A percentile compares a stretch with the other conserved stretches of the same genome.
Evolutionary conservation across 2,888 invertebrate species (phyloP).

Genomic region (Drosophila fulvimacula): DNA sequence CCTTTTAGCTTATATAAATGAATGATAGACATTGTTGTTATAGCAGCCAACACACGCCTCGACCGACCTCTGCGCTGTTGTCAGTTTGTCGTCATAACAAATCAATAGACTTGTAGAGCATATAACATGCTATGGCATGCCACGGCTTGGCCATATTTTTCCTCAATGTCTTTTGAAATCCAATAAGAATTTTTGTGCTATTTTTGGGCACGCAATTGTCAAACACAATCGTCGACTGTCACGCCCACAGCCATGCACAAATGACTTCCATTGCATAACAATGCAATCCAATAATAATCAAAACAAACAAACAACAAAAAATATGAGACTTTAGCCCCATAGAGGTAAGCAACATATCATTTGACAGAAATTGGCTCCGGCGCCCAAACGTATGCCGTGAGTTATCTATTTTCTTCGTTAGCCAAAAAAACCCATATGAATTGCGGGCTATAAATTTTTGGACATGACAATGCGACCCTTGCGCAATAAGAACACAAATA

Average conservation of each 20-base stretch:
- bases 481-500: conserved; percentile 45
- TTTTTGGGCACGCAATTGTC: conserved; percentile 66
- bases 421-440: conserved; percentile 30
- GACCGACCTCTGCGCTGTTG: neutral
- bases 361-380: conserved; percentile 66
- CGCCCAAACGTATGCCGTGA: conserved; percentile 41
- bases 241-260: conserved; percentile 16
- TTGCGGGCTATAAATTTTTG: conserved; percentile 44
- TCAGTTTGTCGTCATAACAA: conserved; percentile 60
- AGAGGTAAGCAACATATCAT: conserved; percentile 65
- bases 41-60: conserved; percentile 41
- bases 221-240: conserved; percentile 40
- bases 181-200: conserved; percentile 57
- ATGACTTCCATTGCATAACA: conserved; percentile 65
- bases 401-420: conserved; percentile 41
- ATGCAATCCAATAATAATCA: conserved; percentile 66
- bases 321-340: conserved; percentile 9
- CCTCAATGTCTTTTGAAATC: conserved; percentile 61
- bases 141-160: conserved; percentile 42
- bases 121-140: conserved; percentile 35
- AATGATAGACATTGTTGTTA: conserved; percentile 71
- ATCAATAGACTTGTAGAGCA: conserved; percentile 62
- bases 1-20: conserved; percentile 59
- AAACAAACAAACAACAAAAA: neutral
- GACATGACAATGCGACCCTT: conserved; percentile 44